Conservation (phyloP, 2,888 invertebrate species). For the Morpho deidamia region DNA sequence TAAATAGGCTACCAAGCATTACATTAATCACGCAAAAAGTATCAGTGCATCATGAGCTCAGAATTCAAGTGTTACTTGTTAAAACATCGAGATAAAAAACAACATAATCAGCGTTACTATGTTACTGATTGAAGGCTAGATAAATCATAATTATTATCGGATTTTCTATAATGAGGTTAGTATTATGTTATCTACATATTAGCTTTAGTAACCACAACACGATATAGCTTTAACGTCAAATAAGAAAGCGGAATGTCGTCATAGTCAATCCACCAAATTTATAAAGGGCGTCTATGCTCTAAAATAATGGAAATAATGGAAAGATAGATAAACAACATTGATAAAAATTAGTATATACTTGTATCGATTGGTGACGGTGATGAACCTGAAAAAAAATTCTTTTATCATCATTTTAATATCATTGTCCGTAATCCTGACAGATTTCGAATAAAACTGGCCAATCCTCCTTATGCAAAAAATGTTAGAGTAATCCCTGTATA, state of each 20-base stretch:
- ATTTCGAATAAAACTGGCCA: too few relatives aligned
- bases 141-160: conserved; percentile 1
- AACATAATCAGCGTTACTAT: conserved; percentile 1
- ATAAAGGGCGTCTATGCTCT: background rate
- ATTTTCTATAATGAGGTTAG: conserved; percentile 3
- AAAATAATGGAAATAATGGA: background rate
- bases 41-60: background rate
- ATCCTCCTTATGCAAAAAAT: too few relatives aligned
- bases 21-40: background rate
- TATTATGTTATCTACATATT: conserved; percentile 5
- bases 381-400: conserved; percentile 60
- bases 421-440: too few relatives aligned
- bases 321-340: conserved; percentile 12
- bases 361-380: conserved; percentile 61
- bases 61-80: conserved; percentile 2
- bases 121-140: conserved; percentile 8
- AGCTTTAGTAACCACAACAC: background rate
- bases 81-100: background rate
- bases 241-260: background rate
- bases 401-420: conserved; percentile 2
- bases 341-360: conserved; percentile 58
- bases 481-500: too few relatives aligned
- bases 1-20: conserved; percentile 3
- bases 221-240: background rate
- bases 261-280: background rate